Evolutionary conservation across 64 coral and sea anemone species (phyloP).

Genomic region (Pachyseris speciosa): DNA sequence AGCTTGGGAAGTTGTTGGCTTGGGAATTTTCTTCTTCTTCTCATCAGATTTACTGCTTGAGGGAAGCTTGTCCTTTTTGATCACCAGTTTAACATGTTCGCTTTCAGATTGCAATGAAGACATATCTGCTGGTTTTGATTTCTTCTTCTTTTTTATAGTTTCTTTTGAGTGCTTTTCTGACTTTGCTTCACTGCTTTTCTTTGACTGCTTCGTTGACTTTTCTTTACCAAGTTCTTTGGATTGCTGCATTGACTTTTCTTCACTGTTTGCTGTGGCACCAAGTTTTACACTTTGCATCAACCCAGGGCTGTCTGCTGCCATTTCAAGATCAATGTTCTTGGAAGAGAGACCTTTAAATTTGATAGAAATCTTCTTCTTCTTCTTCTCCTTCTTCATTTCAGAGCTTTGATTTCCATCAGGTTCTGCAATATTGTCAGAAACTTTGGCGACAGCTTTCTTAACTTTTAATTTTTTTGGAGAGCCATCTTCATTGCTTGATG

Average conservation of each 20-base stretch:
- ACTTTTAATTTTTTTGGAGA: constrained; percentile 15
- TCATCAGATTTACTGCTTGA: not conserved
- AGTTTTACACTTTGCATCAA: not conserved
- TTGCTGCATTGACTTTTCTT: not conserved
- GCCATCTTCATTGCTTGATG: constrained; percentile 1
- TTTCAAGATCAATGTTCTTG: constrained; percentile 10
- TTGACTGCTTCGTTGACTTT: not conserved
- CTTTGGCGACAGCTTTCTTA: constrained; percentile 8
- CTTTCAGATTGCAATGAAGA: constrained; percentile 6
- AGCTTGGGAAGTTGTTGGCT: constrained; percentile 3
- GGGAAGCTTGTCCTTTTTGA: constrained; percentile 62
- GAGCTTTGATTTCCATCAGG: not conserved
- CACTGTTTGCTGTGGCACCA: not conserved
- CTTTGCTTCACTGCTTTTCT: not conserved
- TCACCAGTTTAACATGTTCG: constrained; percentile 70
- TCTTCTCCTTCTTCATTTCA: constrained; percentile 32
- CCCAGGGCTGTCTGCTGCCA: not conserved
- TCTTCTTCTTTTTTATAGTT: constrained; percentile 44
- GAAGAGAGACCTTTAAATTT: constrained; percentile 60
- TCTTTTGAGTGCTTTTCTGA: not conserved
- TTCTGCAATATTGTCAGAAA: not conserved
- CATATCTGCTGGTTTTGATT: not conserved
- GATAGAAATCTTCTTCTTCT: constrained; percentile 61
- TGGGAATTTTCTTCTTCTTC: not conserved
- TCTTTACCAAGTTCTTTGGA: not conserved